Evolutionary conservation across 2,113 vertebrate species (phyloP), one percentile per base, ranked within the genome.

Genomic region (Pontoporia blainvillei): DNA sequence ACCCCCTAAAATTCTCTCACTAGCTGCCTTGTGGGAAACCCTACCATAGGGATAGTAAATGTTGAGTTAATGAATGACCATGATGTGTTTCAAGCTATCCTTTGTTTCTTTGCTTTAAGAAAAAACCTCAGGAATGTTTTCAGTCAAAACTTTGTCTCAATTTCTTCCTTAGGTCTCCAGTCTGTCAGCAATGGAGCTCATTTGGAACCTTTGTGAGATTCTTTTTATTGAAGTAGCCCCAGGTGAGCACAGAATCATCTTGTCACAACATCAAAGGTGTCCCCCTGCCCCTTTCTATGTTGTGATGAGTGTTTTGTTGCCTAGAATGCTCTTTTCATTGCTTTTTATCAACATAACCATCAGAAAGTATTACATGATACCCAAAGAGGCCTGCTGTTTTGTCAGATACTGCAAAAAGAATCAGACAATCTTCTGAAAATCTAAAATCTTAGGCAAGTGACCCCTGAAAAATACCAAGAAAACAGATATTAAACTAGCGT

Each of bases 181-280:
- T 98, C 98, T 99, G 78, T 98, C 99, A 96, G 99, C 99, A 0
- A 99, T 99, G 92, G 99, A 99, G 96, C 98, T 99, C 91, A 99
- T 99, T 97, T 99, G 99, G 99, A 99, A 99, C 97, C 99, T 99
- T 20, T 99, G 99, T 98, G 99, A 99, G 98, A 99, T 99, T 87
- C 99, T 99, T 59, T 99, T 99, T 97, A 99, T 99, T 34, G 99
- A 99, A 90, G 99, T 99, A 75, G 99, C 99, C 87, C 98, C 99
- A 98, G 99, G 99, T 99, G 73, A 98, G 97, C 39, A 9, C 2
- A 64, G 85, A 64, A 49, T 36, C 86, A 0, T 44, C 17, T 39
- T 61, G 12, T 39, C 64, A 25, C 34, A 36, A 0, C 2, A 10
- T 72, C 31, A 36, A 0, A 69, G 8, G 49, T 11, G 23, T 78